Conservation (phyloP, 2,888 invertebrate species). For the Sesia bembeciformis region DNA sequence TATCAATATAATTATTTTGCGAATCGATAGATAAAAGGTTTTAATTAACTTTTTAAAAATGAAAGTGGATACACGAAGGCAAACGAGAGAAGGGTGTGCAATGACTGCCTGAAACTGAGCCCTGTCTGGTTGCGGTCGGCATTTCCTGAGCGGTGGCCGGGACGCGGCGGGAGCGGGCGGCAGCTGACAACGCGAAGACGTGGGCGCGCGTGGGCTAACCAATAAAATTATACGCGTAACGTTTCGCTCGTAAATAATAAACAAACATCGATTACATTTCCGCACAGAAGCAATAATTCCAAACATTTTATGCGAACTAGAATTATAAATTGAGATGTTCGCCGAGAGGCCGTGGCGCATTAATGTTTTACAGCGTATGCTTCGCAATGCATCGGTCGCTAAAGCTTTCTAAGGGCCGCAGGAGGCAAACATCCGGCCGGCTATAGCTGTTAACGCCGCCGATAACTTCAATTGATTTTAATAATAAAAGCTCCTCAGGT, state of each 20-base stretch:
- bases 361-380: conserved; percentile 42
- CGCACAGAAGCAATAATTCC: conserved; percentile 37
- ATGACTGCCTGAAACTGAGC: neutral
- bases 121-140: conserved; percentile 10
- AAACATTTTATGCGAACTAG: conserved; percentile 34
- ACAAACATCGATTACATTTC: conserved; percentile 37
- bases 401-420: conserved; percentile 55
- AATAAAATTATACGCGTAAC: conserved; percentile 33
- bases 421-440: conserved; percentile 57
- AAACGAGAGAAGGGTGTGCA: conserved; percentile 25
- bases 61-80: conserved; percentile 51
- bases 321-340: conserved; percentile 56
- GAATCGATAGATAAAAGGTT: too few relatives aligned
- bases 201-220: conserved; percentile 17
- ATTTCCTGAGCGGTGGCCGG: conserved; percentile 31
- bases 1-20: too few relatives aligned
- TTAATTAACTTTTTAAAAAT: conserved; percentile 7
- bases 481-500: conserved; percentile 11
- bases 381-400: conserved; percentile 16
- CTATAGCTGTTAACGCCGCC: conserved; percentile 24
- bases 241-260: conserved; percentile 33
- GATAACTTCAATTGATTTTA: conserved; percentile 17
- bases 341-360: conserved; percentile 17
- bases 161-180: conserved; percentile 31
- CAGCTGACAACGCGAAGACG: conserved; percentile 4